Evolutionary conservation across 2,113 vertebrate species (phyloP), one percentile per base, ranked within the genome.

Genomic region (Cephalopholis sonnerati): DNA sequence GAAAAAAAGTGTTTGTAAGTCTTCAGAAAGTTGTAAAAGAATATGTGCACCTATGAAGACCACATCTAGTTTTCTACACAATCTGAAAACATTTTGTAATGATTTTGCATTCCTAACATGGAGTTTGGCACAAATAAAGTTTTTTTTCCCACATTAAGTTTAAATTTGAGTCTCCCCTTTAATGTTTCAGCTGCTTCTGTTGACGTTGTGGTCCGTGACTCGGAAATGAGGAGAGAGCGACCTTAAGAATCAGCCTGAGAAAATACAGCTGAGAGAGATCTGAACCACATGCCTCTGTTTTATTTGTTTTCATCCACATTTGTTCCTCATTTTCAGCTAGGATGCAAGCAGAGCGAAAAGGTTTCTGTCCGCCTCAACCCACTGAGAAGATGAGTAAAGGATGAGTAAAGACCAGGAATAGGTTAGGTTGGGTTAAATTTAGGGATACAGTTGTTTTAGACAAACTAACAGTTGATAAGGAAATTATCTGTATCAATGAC

Each of bases 301-400:
- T 15, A 62, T 82, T 90, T 86, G 48, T 81, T 89, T 88, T 67
- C 2, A 7, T 74, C 64, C 81, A 88, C 87, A 88, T 87, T 90
- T 90, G 85, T 61, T 89, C 41, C 65, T 79, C 29, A 65, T 90
- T 90, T 91, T 71, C 76, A 74, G 79, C 79, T 58, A 2, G 0
- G 46, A 58, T 25, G 48, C 73, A 16, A 1, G 67, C 44, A 54
- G 83, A 65, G 66, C 10, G 0, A 65, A 77, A 66, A 13, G 58
- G 20, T 83, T 67, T 25, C 61, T 70, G 73, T 32, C 15, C 46
- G 55, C 20, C 1, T 73, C 41, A 20, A n/a, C 67, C 44, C 53
- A 32, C 57, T 0, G 41, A 7, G 75, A 77, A 51, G 51, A 71
- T 4, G 2, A 20, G 68, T 15, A 58, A 32, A 77, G 55, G 51